Evolutionary conservation across 1,140 invertebrate species (phyloP).

Genomic region (Centruroides sculpturatus): DNA sequence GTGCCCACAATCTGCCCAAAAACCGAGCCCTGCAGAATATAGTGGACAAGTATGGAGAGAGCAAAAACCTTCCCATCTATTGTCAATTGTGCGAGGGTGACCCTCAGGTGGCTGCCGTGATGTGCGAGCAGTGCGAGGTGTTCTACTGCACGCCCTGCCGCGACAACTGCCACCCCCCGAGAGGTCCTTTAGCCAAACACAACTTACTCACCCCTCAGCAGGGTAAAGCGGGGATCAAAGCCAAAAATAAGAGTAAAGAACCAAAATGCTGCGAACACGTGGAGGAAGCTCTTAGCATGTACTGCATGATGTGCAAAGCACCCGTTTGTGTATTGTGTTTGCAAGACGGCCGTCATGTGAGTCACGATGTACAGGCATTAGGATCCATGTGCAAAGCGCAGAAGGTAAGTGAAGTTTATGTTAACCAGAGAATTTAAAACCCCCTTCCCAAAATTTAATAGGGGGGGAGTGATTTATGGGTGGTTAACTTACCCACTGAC

Average conservation of each 20-base stretch:
- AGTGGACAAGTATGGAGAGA: constrained; percentile 73
- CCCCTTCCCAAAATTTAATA: too few relatives aligned
- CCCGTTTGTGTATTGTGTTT: constrained; percentile 75
- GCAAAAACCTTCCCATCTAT: constrained; percentile 53
- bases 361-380: constrained; percentile 75
- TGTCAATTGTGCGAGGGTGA: constrained; percentile 89
- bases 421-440: neutral
- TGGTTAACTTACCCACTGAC: too few relatives aligned
- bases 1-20: constrained; percentile 76
- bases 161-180: constrained; percentile 76
- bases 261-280: constrained; percentile 63
- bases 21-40: constrained; percentile 87
- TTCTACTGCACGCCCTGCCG: constrained; percentile 85
- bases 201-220: constrained; percentile 51
- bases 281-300: constrained; percentile 64
- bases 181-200: constrained; percentile 84
- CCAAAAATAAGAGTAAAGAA: constrained; percentile 35
- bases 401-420: constrained; percentile 62
- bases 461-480: too few relatives aligned
- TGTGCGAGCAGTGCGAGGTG: constrained; percentile 93
- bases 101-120: constrained; percentile 61
- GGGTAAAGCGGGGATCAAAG: constrained; percentile 24
- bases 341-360: constrained; percentile 61
- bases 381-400: constrained; percentile 81
- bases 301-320: constrained; percentile 76